Evolutionary conservation across 2,888 invertebrate species (phyloP).

Genomic region (Anoplius nigerrimus): DNA sequence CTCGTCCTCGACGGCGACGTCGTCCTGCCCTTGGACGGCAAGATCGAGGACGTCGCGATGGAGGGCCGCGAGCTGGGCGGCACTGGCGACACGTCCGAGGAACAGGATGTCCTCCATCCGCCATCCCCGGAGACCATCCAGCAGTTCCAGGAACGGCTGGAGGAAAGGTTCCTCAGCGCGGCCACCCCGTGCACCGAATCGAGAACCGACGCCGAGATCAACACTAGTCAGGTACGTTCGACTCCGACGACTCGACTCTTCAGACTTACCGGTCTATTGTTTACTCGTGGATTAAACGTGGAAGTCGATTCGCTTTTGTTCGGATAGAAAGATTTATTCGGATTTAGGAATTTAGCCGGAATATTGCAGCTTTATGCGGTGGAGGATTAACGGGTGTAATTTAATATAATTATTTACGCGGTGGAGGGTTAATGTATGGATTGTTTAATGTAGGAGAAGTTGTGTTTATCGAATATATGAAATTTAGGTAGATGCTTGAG

Average conservation of each 20-base stretch:
- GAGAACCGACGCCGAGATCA: slow-evolving; percentile 80
- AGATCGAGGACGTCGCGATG: slow-evolving; percentile 74
- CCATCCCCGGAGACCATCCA: slow-evolving; percentile 74
- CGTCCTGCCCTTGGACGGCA: slow-evolving; percentile 72
- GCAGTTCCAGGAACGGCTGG: slow-evolving; percentile 80
- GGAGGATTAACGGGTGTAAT: too few relatives aligned
- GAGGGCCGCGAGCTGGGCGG: slow-evolving; percentile 69
- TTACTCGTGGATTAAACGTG: background rate
- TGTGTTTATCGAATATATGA: too few relatives aligned
- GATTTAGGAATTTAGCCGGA: background rate
- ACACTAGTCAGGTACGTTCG: slow-evolving; percentile 76
- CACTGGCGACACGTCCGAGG: slow-evolving; percentile 72
- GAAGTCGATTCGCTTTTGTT: background rate
- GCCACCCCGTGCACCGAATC: slow-evolving; percentile 73
- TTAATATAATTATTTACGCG: too few relatives aligned
- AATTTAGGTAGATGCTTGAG: too few relatives aligned
- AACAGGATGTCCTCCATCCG: slow-evolving; percentile 26
- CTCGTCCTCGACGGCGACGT: slow-evolving; percentile 73
- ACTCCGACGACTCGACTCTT: too few relatives aligned
- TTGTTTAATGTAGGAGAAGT: too few relatives aligned
- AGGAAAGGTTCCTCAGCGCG: slow-evolving; percentile 80
- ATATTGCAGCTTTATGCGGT: background rate
- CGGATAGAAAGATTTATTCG: background rate
- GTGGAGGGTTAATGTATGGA: too few relatives aligned
- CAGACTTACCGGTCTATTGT: too few relatives aligned